Conservation (phyloP, 2,113 vertebrate species). For the Prietella phreatophila region DNA sequence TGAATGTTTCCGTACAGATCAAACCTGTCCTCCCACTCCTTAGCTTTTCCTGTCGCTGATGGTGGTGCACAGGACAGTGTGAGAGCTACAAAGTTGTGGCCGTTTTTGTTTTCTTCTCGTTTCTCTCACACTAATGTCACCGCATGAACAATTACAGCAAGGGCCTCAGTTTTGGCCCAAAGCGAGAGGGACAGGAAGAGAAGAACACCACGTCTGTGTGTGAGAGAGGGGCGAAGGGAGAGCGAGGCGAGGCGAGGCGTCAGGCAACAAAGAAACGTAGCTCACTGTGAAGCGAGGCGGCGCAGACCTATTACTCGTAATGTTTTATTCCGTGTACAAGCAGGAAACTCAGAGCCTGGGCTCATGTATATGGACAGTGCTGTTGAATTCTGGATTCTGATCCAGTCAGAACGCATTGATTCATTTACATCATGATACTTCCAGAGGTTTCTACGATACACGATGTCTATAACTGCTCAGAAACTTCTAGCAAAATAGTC, state of each 20-base stretch:
- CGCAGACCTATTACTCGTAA: neutral
- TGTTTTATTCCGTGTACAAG: neutral
- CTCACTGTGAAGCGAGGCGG: conserved; percentile 34
- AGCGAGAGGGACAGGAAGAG: conserved; percentile 58
- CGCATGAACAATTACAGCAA: conserved; percentile 65
- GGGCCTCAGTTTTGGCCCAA: conserved; percentile 49
- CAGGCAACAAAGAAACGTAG: conserved; percentile 59
- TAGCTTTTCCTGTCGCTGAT: conserved; percentile 7
- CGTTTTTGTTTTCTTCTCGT: conserved; percentile 38
- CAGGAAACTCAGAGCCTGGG: neutral
- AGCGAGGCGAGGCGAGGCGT: conserved; percentile 20
- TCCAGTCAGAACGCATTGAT: neutral
- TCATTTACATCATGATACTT: neutral
- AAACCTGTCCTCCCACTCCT: neutral
- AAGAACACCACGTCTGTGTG: conserved; percentile 66
- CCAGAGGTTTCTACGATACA: neutral
- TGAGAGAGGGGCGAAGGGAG: conserved; percentile 23
- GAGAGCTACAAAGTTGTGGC: conserved; percentile 63
- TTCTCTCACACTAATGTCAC: conserved; percentile 54
- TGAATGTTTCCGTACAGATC: neutral
- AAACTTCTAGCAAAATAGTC: neutral
- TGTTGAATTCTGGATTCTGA: neutral
- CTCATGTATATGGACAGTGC: neutral
- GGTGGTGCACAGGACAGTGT: conserved; percentile 43
- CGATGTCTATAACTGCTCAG: neutral